phyloP scores from a whole-genome alignment of 2,113 vertebrate species.

The Pycnonotus jocosus region DNA sequence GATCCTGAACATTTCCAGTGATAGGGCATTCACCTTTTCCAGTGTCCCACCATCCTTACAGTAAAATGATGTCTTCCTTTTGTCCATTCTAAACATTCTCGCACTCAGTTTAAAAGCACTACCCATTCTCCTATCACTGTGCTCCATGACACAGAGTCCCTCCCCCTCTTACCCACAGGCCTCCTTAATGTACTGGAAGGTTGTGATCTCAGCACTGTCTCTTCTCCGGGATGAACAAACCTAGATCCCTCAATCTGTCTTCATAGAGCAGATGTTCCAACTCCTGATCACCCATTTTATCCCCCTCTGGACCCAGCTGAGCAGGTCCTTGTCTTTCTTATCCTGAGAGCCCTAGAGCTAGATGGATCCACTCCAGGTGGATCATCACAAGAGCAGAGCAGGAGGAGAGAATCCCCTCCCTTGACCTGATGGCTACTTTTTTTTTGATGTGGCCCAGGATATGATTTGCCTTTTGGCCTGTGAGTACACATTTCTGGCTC shows the following conservation, averaged over 20 bases:
- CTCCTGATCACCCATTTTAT: fast-evolving
- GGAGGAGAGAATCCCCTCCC: background rate
- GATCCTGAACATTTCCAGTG: background rate
- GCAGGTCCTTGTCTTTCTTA: background rate
- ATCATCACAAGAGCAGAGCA: background rate
- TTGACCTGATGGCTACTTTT: background rate
- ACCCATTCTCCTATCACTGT: background rate
- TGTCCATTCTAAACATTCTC: fast-evolving
- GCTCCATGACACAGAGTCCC: too few relatives aligned
- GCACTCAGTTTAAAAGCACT: background rate
- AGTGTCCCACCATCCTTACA: background rate
- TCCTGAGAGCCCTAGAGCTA: background rate
- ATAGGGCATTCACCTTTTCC: background rate
- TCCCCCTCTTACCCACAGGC: background rate
- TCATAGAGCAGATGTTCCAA: background rate
- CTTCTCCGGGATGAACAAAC: background rate
- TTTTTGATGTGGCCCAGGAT: background rate
- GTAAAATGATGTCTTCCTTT: background rate
- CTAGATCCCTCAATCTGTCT: background rate
- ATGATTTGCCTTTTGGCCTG: background rate
- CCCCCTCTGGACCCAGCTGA: fast-evolving
- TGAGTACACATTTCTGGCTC: fast-evolving
- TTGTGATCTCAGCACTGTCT: fast-evolving
- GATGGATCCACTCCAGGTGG: background rate
- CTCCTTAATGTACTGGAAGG: background rate